Percentiles rank a stretch among this genome's conserved stretches.
Conservation (phyloP, 1,140 invertebrate genomes). For the Oppia nitens region DNA sequence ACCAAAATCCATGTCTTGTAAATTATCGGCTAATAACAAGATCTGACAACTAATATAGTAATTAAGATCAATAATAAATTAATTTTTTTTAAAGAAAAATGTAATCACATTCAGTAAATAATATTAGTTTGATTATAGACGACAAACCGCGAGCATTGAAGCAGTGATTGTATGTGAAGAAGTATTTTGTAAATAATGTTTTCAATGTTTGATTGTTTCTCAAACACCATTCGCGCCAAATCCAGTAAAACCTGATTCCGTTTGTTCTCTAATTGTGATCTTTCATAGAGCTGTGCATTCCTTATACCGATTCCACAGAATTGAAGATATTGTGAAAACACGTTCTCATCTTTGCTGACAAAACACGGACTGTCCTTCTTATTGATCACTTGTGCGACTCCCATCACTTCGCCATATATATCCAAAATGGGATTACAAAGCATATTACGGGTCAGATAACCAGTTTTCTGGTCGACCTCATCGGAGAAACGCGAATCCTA, state of each 20-base stretch:
- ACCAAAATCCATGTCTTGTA: background rate
- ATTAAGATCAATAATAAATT: background rate
- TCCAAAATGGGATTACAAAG: constrained; percentile 94
- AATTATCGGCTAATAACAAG: background rate
- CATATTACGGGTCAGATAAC: constrained; percentile 76
- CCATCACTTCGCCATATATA: constrained; percentile 78
- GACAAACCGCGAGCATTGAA: constrained; percentile 81
- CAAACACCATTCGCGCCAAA: constrained; percentile 85
- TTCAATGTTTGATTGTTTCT: constrained; percentile 89
- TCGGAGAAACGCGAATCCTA: constrained; percentile 79
- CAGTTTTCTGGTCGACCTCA: constrained; percentile 76
- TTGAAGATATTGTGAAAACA: constrained; percentile 79
- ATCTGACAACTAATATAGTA: background rate
- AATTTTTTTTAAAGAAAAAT: background rate
- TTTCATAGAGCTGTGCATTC: constrained; percentile 84
- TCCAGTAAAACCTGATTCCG: constrained; percentile 86
- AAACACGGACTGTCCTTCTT: constrained; percentile 50
- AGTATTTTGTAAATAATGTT: constrained; percentile 84
- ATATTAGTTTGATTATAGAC: constrained; percentile 53
- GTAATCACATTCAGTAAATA: constrained; percentile 33
- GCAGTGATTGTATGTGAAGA: constrained; percentile 79
- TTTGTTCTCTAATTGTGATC: constrained; percentile 81
- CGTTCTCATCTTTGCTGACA: constrained; percentile 68
- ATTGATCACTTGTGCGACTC: constrained; percentile 91
- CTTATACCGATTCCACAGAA: constrained; percentile 87